Conservation (phyloP, 2,113 vertebrate species). For the Mus spicilegus region DNA sequence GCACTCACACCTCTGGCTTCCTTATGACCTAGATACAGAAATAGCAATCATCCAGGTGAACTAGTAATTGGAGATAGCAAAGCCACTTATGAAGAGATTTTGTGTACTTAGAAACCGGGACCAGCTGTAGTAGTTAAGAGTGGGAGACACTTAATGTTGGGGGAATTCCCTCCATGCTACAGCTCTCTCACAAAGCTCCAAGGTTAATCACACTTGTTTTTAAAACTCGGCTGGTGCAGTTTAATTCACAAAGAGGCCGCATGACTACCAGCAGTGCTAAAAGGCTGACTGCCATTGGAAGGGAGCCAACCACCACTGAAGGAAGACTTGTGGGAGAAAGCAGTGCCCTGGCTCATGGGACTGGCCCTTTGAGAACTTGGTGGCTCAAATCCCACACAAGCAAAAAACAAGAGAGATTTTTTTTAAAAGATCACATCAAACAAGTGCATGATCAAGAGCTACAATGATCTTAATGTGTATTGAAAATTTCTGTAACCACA, state of each 20-base stretch:
- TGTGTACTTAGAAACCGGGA: constrained; percentile 65
- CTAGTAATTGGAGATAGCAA: constrained; percentile 62
- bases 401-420: neutral
- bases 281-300: neutral
- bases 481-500: constrained; percentile 36
- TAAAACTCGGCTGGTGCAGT: neutral
- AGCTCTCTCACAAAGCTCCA: neutral
- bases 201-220: constrained; percentile 43
- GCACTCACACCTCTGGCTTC: constrained; percentile 41
- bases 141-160: constrained; percentile 54
- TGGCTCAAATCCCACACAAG: constrained; percentile 9
- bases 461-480: neutral
- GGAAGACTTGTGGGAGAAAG: constrained; percentile 8
- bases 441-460: constrained; percentile 31
- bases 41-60: constrained; percentile 51
- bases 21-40: constrained; percentile 69
- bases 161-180: constrained; percentile 29
- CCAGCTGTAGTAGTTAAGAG: constrained; percentile 54
- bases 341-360: neutral
- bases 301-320: neutral
- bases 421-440: neutral
- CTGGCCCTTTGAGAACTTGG: neutral
- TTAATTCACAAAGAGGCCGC: neutral
- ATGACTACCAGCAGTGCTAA: neutral
- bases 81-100: constrained; percentile 69